Percentiles rank a stretch among this genome's conserved stretches.
phyloP scores from a whole-genome alignment of 1,140 invertebrate genomes.

The Drosophila punjabiensis region DNA sequence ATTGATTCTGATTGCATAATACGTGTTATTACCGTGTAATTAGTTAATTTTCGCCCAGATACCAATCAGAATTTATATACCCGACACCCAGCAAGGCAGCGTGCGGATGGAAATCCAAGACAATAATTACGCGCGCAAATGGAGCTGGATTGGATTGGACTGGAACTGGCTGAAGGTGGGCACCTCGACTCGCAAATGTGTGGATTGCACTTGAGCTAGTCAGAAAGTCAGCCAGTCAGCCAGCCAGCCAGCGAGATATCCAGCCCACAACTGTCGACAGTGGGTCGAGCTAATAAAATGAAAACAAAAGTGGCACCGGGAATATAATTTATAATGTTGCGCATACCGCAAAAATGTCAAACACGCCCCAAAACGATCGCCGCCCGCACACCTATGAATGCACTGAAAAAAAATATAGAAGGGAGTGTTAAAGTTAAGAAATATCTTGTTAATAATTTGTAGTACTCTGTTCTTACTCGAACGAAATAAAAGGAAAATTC shows the following conservation, averaged over 20 bases:
- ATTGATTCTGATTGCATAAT: constrained; percentile 55
- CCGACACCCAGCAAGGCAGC: constrained; percentile 12
- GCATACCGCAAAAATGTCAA: constrained; percentile 76
- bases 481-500: no score
- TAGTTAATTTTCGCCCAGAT: constrained; percentile 47
- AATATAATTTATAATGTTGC: constrained; percentile 78
- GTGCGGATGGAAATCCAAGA: constrained; percentile 21
- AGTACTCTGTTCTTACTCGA: no score
- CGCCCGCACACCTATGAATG: constrained; percentile 17
- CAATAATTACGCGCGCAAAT: constrained; percentile 68
- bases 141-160: constrained; percentile 58
- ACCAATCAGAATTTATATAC: constrained; percentile 25
- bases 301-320: constrained; percentile 74
- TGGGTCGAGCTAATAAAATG: constrained; percentile 53
- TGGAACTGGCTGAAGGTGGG: constrained; percentile 31
- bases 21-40: constrained; percentile 51
- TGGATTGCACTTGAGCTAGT: constrained; percentile 73
- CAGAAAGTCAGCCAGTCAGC: constrained; percentile 8
- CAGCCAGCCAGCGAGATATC: constrained; percentile 7
- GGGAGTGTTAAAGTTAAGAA: no score
- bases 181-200: constrained; percentile 52
- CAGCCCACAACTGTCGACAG: constrained; percentile 70
- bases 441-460: no score
- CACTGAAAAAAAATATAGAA: neutral
- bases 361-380: constrained; percentile 60